Percentiles rank a stretch among this genome's conserved stretches.
phyloP scores from a whole-genome alignment of 2,113 vertebrate species.

The Gambusia holbrooki region DNA sequence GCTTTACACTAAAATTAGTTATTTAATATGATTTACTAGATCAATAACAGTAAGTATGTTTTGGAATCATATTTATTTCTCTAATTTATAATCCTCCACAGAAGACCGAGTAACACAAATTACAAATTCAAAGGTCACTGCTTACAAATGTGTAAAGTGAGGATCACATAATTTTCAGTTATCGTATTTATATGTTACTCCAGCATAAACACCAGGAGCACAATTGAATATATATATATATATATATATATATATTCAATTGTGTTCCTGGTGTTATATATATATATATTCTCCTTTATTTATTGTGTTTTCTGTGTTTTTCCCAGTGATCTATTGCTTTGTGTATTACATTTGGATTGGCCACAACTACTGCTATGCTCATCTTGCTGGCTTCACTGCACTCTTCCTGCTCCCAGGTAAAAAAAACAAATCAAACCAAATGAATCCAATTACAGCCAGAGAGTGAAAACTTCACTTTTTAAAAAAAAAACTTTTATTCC shows the following conservation, averaged over 20 bases:
- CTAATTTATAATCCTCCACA: not conserved
- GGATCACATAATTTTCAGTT: not conserved
- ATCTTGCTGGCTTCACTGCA: constrained; percentile 77
- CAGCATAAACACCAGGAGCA: not conserved
- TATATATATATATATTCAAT: too few relatives aligned
- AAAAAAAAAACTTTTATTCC: constrained; percentile 4
- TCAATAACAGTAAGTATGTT: not conserved
- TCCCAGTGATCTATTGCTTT: constrained; percentile 80
- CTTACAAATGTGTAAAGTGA: not conserved
- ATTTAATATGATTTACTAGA: not conserved
- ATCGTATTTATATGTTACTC: not conserved
- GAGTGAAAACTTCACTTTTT: not conserved
- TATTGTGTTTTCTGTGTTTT: constrained; percentile 8
- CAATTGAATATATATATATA: too few relatives aligned
- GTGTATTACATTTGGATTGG: constrained; percentile 76
- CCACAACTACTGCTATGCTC: constrained; percentile 77
- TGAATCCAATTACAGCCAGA: not conserved
- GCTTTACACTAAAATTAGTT: too few relatives aligned
- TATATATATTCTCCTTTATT: too few relatives aligned
- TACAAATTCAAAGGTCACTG: not conserved
- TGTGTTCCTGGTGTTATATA: too few relatives aligned
- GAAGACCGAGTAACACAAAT: not conserved
- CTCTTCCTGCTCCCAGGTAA: constrained; percentile 76
- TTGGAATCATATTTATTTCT: not conserved
- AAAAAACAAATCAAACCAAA: not conserved